Conservation (phyloP, 1,140 invertebrate species). For the Ips nitidus region DNA sequence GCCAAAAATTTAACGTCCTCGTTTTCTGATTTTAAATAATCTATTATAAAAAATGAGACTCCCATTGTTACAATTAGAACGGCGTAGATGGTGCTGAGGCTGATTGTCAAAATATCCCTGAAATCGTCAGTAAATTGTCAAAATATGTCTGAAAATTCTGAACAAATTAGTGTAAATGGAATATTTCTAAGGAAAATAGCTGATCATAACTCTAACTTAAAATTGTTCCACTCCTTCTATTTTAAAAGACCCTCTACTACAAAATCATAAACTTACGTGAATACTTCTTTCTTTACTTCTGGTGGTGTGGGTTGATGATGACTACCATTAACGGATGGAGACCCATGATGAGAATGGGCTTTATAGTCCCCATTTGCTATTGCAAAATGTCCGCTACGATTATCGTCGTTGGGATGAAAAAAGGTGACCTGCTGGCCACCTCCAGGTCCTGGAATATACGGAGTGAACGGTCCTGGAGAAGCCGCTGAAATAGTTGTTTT, state of each 20-base stretch:
- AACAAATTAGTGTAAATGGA: neutral
- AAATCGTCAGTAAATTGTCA: constrained; percentile 39
- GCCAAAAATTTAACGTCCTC: constrained; percentile 54
- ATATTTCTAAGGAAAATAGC: neutral
- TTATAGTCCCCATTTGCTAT: neutral
- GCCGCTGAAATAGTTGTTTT: neutral
- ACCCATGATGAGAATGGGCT: neutral
- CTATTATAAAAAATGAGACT: constrained; percentile 62
- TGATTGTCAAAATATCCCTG: constrained; percentile 61
- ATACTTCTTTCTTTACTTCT: constrained; percentile 17
- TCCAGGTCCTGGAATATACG: neutral
- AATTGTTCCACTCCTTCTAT: too few species aligned
- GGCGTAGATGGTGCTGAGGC: constrained; percentile 65
- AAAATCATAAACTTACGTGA: constrained; percentile 18
- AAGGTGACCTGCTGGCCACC: neutral
- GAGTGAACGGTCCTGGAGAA: neutral
- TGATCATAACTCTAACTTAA: too few species aligned
- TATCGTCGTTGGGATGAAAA: neutral
- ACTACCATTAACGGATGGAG: neutral
- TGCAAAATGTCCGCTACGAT: neutral
- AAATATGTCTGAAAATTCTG: constrained; percentile 29
- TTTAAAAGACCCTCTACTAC: neutral
- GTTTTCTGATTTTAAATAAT: constrained; percentile 53
- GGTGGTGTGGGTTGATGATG: constrained; percentile 10
- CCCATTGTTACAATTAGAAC: constrained; percentile 67